These are phyloP conservation scores for Thera obeliscata DNA, from an alignment of 2,888 invertebrate species.

Conservation along the genomic window DNA sequence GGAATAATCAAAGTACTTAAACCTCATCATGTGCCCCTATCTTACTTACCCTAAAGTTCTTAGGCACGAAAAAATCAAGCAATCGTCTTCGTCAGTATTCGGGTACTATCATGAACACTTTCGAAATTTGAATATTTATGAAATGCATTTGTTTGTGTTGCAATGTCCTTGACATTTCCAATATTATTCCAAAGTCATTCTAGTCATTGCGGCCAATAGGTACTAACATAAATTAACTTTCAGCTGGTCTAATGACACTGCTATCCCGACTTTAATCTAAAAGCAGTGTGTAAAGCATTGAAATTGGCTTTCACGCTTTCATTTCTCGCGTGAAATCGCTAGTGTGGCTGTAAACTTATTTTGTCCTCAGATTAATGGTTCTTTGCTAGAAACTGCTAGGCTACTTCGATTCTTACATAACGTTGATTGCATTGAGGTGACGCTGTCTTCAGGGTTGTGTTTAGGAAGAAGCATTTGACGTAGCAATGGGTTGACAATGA, in stretches of 20 bases:
- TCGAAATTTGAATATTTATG: conserved; percentile 6
- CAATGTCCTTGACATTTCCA: conserved; percentile 30
- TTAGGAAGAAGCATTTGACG: too few species aligned
- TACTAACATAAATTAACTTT: conserved; percentile 37
- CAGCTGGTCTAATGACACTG: conserved; percentile 40
- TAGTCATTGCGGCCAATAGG: conserved; percentile 22
- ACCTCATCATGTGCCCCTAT: too few species aligned
- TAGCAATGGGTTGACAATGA: too few species aligned
- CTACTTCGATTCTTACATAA: not conserved
- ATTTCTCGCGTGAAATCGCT: conserved; percentile 32
- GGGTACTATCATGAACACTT: not conserved
- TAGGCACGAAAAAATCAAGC: too few species aligned
- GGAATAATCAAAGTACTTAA: too few species aligned
- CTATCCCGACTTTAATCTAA: conserved; percentile 36
- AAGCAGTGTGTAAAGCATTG: conserved; percentile 34
- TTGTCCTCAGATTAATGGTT: conserved; percentile 5
- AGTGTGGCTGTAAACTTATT: conserved; percentile 13
- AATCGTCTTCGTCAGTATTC: too few species aligned
- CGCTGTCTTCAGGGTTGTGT: too few species aligned
- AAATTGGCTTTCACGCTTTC: conserved; percentile 37
- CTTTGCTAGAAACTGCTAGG: not conserved
- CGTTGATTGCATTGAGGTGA: too few species aligned
- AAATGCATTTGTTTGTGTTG: conserved; percentile 16
- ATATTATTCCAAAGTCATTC: conserved; percentile 23
- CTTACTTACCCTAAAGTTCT: too few species aligned